Base-by-base conservation (phyloP, 2,113 vertebrate genomes). In the Chlorodrepanis virens region DNA sequence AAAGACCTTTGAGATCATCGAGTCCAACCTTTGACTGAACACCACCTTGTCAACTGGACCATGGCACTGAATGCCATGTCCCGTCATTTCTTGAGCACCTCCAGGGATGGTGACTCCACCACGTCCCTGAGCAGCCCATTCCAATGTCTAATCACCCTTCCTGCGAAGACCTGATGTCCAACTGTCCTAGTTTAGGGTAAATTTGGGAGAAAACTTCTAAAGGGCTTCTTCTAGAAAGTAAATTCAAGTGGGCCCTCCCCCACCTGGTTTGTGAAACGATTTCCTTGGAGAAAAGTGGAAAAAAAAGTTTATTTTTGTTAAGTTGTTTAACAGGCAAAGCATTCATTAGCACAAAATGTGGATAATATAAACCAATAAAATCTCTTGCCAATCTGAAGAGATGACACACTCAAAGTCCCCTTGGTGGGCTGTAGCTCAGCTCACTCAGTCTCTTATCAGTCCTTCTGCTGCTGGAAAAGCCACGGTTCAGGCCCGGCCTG, bases 401-500 rank as follows among this genome's bases (percentile, higher is more conserved):
- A 59, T 37, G 57, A 25, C n/a, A 59, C 35, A 35, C 10, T 37
- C n/a, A 24, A 31, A 31, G 21, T 35, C 14, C 23, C 56, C 23
- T 35, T 9, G 14, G 22, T 35, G n/a, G 56, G 56, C 23, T 59
- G 56, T 8, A 9, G 56, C 56, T 24, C 22, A 14, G 56, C 56
- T 35, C n/a, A 7, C n/a, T 25, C 33, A 16, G 57, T 59, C 5
- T 35, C 3, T 35, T 7, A 4, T 35, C n/a, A 59, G 57, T 35
- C n/a, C 57, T 14, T 37, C 56, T 1, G 1, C n/a, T 5, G 5
- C 57, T 59, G 57, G 57, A 59, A 24, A 35, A 4, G 57, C 7
- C 14, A 1, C 1, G 1, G n/a, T n/a, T n/a, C 56, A 35, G 33
- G n/a, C 22, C n/a, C 0, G 2, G 56, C 22, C 14, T 0, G 1